phyloP scores from a whole-genome alignment of 2,888 invertebrate genomes.

The Oscheius sp. region DNA sequence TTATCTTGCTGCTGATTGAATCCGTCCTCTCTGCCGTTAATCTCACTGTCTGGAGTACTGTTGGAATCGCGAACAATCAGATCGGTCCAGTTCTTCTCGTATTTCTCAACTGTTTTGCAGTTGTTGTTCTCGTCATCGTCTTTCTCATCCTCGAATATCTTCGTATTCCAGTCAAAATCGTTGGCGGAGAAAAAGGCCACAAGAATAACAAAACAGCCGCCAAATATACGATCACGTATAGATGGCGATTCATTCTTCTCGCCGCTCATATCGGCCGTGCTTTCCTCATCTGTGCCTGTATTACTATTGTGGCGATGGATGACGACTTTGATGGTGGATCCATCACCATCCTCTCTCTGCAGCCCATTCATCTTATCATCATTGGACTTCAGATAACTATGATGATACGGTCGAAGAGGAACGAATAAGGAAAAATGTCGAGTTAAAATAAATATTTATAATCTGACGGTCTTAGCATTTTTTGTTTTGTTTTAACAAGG shows the following conservation, averaged over 20 bases:
- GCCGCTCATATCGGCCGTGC: slow-evolving; percentile 20
- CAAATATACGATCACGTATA: slow-evolving; percentile 36
- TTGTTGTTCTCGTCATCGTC: slow-evolving; percentile 20
- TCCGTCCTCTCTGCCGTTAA: slow-evolving; percentile 2
- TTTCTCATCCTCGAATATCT: slow-evolving; percentile 32
- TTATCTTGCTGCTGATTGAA: slow-evolving; percentile 25
- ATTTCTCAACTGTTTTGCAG: slow-evolving; percentile 34
- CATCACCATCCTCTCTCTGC: slow-evolving; percentile 32
- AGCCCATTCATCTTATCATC: slow-evolving; percentile 35
- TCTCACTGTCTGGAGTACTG: slow-evolving; percentile 19
- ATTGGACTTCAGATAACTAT: slow-evolving; percentile 32
- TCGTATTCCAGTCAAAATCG: slow-evolving; percentile 35
- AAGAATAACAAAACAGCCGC: no score
- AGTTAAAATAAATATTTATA: no score
- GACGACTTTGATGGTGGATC: slow-evolving; percentile 41
- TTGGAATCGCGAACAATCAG: slow-evolving; percentile 15
- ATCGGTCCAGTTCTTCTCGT: slow-evolving; percentile 29
- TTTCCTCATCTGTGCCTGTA: slow-evolving; percentile 35
- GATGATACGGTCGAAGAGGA: slow-evolving; percentile 23
- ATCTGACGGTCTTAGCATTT: no score
- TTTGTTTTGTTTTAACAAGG: no score
- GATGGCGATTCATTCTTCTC: slow-evolving; percentile 34
- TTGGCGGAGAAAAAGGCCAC: slow-evolving; percentile 26
- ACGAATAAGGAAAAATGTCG: no score
- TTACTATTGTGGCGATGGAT: slow-evolving; percentile 40